Evolutionary conservation across 2,888 invertebrate genomes (phyloP).

Genomic region (Drosophila algonquin): DNA sequence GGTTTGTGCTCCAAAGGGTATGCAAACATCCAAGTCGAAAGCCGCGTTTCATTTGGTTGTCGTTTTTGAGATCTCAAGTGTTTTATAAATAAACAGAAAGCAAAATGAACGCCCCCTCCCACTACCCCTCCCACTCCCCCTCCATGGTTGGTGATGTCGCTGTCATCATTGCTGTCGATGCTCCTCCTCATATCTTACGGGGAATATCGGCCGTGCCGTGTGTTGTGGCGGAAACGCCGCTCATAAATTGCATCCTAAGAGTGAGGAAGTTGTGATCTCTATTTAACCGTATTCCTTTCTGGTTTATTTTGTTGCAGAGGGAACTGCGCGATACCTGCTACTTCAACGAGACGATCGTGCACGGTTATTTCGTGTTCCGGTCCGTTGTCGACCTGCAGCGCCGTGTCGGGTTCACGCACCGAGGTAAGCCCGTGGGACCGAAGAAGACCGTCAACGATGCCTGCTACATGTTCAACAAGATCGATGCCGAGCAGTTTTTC

Average conservation of each 20-base stretch:
- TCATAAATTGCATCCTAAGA: slow-evolving; percentile 70
- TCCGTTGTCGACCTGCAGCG: slow-evolving; percentile 83
- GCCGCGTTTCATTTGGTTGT: slow-evolving; percentile 67
- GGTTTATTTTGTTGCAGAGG: slow-evolving; percentile 68
- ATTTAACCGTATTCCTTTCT: slow-evolving; percentile 1
- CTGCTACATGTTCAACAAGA: slow-evolving; percentile 83
- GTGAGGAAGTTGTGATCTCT: slow-evolving; percentile 15
- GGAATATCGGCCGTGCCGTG: neutral
- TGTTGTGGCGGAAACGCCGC: slow-evolving; percentile 56
- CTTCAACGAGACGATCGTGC: slow-evolving; percentile 83
- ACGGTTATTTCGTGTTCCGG: slow-evolving; percentile 84
- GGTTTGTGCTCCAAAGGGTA: neutral
- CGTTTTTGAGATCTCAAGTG: slow-evolving; percentile 71
- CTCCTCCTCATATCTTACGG: slow-evolving; percentile 21
- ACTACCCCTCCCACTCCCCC: slow-evolving; percentile 3
- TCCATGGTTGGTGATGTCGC: slow-evolving; percentile 22
- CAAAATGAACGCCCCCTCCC: slow-evolving; percentile 26
- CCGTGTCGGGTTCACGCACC: slow-evolving; percentile 83
- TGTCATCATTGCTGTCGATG: slow-evolving; percentile 31
- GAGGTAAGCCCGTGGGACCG: slow-evolving; percentile 83
- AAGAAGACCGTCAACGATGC: slow-evolving; percentile 83
- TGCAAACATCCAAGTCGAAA: slow-evolving; percentile 40
- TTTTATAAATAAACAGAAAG: slow-evolving; percentile 78
- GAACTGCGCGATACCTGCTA: slow-evolving; percentile 83
- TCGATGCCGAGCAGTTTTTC: slow-evolving; percentile 82